phyloP scores from a whole-genome alignment of 2,113 vertebrate species.

The Ibidorhyncha struthersii region DNA sequence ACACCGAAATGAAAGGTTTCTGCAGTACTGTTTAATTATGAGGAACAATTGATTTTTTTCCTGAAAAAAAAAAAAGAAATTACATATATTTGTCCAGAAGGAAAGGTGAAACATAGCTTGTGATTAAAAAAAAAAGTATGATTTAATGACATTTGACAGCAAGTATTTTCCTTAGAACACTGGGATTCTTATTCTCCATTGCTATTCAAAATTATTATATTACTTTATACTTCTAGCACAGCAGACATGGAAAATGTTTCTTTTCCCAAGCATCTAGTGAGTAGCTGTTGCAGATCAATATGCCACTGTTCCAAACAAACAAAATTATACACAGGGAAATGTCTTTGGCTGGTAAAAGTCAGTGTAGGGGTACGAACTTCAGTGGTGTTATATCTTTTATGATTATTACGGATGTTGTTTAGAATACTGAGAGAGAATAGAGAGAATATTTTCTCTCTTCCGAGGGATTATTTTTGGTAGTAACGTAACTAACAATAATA shows the following conservation, averaged over 20 bases:
- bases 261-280: background rate
- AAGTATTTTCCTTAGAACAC: background rate
- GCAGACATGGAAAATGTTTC: background rate
- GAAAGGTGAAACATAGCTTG: background rate
- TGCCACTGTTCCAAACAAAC: background rate
- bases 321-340: background rate
- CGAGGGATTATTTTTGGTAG: background rate
- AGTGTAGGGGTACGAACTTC: background rate
- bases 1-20: background rate
- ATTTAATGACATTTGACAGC: background rate
- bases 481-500: background rate
- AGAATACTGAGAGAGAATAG: too few species aligned
- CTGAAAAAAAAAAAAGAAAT: background rate
- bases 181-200: background rate
- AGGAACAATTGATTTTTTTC: background rate
- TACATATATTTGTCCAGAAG: background rate
- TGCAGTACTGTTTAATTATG: constrained; percentile 11
- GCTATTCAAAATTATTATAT: background rate
- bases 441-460: background rate
- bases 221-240: background rate
- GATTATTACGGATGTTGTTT: background rate
- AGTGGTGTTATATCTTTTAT: background rate
- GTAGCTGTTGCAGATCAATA: background rate
- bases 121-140: background rate
- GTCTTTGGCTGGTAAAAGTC: background rate